A percentile compares a stretch with the other conserved stretches of the same genome.
Evolutionary conservation across 2,888 invertebrate species (phyloP).

Genomic region (Boloria euphrosyne): DNA sequence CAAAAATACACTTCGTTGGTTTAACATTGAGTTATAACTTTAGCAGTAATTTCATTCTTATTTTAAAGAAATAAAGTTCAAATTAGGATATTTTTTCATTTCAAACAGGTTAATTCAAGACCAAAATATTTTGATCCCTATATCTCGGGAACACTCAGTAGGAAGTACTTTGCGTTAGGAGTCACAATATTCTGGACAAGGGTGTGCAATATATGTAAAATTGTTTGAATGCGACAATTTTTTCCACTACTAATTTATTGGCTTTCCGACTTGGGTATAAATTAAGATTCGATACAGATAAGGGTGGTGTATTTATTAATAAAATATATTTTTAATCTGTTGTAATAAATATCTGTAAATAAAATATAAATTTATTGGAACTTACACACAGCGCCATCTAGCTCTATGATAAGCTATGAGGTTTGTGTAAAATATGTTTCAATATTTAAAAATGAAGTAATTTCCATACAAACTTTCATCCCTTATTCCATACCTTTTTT

Average conservation of each 20-base stretch:
- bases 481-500: no score
- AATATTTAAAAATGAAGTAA: no score
- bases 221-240: slow-evolving; percentile 33
- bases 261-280: slow-evolving; percentile 5
- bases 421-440: no score
- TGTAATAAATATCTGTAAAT: background rate
- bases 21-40: no score
- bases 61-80: slow-evolving; percentile 12
- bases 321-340: slow-evolving; percentile 7
- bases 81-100: background rate
- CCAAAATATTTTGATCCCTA: slow-evolving; percentile 15
- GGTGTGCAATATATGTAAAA: slow-evolving; percentile 30
- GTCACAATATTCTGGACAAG: slow-evolving; percentile 11
- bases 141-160: background rate
- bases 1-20: background rate
- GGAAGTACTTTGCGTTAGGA: background rate
- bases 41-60: background rate
- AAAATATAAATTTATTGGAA: no score
- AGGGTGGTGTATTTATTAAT: slow-evolving; percentile 14
- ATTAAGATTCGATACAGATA: slow-evolving; percentile 19
- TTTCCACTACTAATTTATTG: slow-evolving; percentile 30
- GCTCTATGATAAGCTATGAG: no score
- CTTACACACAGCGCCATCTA: no score
- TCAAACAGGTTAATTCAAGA: background rate
- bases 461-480: no score